Conservation (phyloP, 2,888 invertebrate species). For the Charanyca ferruginea region DNA sequence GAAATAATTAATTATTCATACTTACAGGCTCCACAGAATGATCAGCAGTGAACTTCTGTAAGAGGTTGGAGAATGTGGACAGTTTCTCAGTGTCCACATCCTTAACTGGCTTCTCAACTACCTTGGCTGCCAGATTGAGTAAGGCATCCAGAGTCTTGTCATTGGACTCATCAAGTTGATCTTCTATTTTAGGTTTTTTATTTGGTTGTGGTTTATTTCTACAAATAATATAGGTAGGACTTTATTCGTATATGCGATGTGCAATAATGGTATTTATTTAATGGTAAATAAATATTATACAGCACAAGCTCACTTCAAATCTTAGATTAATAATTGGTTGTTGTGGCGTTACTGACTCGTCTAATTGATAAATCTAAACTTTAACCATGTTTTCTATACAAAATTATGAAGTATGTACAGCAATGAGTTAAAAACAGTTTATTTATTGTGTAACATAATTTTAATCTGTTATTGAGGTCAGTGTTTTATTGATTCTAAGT, state of each 20-base stretch:
- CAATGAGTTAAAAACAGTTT: too few species aligned
- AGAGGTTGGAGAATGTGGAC: conserved; percentile 86
- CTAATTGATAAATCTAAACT: too few species aligned
- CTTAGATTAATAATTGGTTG: too few species aligned
- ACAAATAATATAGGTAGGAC: conserved; percentile 30
- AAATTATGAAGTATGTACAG: too few species aligned
- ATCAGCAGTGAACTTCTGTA: conserved; percentile 87
- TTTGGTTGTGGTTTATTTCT: conserved; percentile 76
- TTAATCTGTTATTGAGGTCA: too few species aligned
- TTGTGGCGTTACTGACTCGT: too few species aligned
- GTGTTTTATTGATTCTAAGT: not conserved
- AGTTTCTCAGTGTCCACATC: conserved; percentile 82
- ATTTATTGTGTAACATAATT: too few species aligned
- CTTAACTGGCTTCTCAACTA: conserved; percentile 75
- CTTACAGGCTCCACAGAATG: conserved; percentile 85
- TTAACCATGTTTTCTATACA: too few species aligned
- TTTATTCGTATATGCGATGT: not conserved
- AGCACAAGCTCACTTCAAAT: too few species aligned
- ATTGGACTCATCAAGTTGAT: conserved; percentile 85
- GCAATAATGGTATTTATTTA: not conserved
- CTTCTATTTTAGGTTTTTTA: conserved; percentile 79
- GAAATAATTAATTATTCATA: conserved; percentile 40
- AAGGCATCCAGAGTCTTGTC: conserved; percentile 92
- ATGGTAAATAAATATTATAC: too few species aligned
- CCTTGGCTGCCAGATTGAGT: conserved; percentile 83